Evolutionary conservation across 2,113 vertebrate species (phyloP).

Genomic region (Protomyctophum bolini): DNA sequence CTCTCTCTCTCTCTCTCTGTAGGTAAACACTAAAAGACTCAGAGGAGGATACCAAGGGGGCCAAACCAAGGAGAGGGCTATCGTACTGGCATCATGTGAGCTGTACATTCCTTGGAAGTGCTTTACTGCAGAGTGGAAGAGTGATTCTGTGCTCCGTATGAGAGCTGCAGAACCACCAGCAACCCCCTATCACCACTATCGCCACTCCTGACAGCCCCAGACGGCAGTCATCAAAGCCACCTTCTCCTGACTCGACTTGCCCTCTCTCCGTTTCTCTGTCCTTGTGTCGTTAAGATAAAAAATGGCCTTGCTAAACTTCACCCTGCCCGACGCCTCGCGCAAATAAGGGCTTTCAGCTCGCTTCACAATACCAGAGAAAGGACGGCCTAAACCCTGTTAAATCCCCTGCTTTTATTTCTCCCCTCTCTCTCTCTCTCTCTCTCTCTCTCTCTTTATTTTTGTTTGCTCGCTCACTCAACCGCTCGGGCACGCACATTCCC

Average conservation of each 20-base stretch:
- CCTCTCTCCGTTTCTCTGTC: conserved; percentile 24
- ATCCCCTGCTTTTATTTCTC: conserved; percentile 21
- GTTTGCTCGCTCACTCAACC: conserved; percentile 49
- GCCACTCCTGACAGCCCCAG: conserved; percentile 30
- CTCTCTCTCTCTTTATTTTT: conserved; percentile 45
- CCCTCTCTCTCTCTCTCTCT: neutral
- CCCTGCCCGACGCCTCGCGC: conserved; percentile 49
- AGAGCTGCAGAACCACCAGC: conserved; percentile 43
- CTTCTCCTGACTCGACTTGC: conserved; percentile 64
- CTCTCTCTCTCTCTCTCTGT: conserved; percentile 15
- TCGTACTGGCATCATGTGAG: conserved; percentile 66
- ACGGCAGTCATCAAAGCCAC: conserved; percentile 47
- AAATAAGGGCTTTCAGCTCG: conserved; percentile 61
- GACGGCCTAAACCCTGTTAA: conserved; percentile 48
- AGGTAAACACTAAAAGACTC: conserved; percentile 30
- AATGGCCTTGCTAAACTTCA: conserved; percentile 49
- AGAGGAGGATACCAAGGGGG: conserved; percentile 13
- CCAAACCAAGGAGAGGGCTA: conserved; percentile 36
- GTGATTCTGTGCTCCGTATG: conserved; percentile 26
- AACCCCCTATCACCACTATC: conserved; percentile 49
- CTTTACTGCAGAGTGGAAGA: conserved; percentile 35
- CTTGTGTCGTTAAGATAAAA: conserved; percentile 59
- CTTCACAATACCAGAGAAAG: conserved; percentile 58
- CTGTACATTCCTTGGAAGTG: conserved; percentile 35
- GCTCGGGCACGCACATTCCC: conserved; percentile 31